These are phyloP conservation scores for Atopsyche davidsoni DNA, from an alignment of 1,140 invertebrate species.

Conservation along the genomic window DNA sequence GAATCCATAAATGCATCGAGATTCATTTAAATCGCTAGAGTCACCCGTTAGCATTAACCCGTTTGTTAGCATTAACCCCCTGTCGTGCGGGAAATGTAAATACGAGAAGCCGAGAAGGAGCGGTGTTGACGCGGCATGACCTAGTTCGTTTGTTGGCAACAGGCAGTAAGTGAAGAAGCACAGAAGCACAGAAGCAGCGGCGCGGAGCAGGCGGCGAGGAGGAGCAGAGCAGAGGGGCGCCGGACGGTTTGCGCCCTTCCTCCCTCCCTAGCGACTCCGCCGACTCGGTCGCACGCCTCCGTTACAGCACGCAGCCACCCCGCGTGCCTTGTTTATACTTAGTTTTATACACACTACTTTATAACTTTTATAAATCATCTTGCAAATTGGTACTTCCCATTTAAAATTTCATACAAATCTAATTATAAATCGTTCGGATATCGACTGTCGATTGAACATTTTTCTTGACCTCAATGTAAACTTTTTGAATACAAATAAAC, in stretches of 20 bases:
- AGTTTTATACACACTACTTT: conserved; percentile 18
- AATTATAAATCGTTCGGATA: no score
- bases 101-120: conserved; percentile 23
- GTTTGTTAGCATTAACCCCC: conserved; percentile 28
- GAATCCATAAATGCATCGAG: conserved; percentile 27
- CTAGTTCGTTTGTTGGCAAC: conserved; percentile 30
- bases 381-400: no score
- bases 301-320: conserved; percentile 10
- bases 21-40: conserved; percentile 25
- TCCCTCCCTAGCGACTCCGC: conserved; percentile 15
- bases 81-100: conserved; percentile 28
- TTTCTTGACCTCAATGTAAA: no score
- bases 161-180: conserved; percentile 28
- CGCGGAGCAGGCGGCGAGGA: conserved; percentile 11
- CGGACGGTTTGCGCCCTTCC: no score
- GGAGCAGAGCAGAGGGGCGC: conserved; percentile 11
- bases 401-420: no score
- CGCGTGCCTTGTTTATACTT: conserved; percentile 12
- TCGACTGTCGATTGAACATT: no score
- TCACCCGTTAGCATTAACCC: conserved; percentile 24
- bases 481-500: neutral
- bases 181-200: no score
- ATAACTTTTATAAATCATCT: conserved; percentile 19
- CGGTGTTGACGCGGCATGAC: conserved; percentile 29
- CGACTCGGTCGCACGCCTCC: conserved; percentile 5